These are phyloP conservation scores for Paramisgurnus dabryanus DNA, from an alignment of 2,113 vertebrate species.

Conservation along the genomic window DNA sequence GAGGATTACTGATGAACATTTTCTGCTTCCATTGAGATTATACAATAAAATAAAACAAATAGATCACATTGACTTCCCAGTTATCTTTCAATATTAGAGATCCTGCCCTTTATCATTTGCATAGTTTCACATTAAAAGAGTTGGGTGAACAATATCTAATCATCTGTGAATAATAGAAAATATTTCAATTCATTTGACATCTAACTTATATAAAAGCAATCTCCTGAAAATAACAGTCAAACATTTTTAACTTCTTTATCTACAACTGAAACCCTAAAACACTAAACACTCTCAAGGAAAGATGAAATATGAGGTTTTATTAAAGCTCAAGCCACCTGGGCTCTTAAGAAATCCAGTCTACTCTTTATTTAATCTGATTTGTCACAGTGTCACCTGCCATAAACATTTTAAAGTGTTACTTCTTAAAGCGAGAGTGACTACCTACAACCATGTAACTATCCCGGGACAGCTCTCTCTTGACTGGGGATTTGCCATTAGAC, in stretches of 20 bases:
- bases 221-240: neutral
- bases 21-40: neutral
- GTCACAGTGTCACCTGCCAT: neutral
- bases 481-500: slow-evolving; percentile 78
- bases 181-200: neutral
- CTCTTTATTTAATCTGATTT: neutral
- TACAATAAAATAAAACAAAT: neutral
- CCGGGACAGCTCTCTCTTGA: slow-evolving; percentile 83
- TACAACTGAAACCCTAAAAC: no score
- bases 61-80: neutral
- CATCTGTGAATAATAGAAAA: slow-evolving; percentile 10
- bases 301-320: neutral
- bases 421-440: slow-evolving; percentile 86
- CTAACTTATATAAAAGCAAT: neutral
- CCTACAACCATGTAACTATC: slow-evolving; percentile 96
- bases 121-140: neutral
- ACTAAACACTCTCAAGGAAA: no score
- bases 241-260: neutral
- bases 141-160: neutral
- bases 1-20: slow-evolving; percentile 57
- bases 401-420: slow-evolving; percentile 63
- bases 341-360: neutral
- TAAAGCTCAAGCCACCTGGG: slow-evolving; percentile 30
- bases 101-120: slow-evolving; percentile 6
- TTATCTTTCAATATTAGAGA: slow-evolving; percentile 1